These are phyloP conservation scores for Oxyruncus cristatus DNA, from an alignment of 2,113 vertebrate genomes.

Conservation along the genomic window DNA sequence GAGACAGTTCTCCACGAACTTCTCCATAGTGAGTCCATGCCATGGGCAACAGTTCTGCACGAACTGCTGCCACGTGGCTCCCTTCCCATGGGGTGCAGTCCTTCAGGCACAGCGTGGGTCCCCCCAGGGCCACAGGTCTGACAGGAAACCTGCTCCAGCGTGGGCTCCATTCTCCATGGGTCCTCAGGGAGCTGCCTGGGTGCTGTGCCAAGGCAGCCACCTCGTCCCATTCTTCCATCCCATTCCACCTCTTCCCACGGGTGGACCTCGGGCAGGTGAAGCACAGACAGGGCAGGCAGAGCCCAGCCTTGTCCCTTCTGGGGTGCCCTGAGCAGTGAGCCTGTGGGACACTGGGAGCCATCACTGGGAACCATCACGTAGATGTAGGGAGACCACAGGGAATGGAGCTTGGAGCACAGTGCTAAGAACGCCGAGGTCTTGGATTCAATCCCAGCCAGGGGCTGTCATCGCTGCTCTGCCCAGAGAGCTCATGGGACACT, in stretches of 20 bases:
- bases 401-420: no score
- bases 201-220: no score
- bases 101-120: background rate
- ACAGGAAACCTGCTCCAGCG: background rate
- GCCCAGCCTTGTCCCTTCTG: no score
- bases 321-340: no score
- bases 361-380: no score
- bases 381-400: no score
- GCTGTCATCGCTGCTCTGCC: background rate
- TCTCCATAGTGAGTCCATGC: background rate
- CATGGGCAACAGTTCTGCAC: no score
- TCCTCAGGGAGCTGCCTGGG: background rate
- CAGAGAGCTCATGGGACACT: background rate
- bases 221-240: background rate
- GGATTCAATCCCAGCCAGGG: no score
- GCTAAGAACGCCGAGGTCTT: no score
- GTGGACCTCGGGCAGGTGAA: background rate
- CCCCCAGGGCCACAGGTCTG: background rate
- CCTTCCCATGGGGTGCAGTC: background rate
- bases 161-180: background rate
- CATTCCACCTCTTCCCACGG: background rate
- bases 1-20: background rate
- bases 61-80: background rate
- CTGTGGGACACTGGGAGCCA: no score
- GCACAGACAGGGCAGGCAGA: no score